Base-by-base conservation (phyloP, 2,888 invertebrate species). In the Cybosia mesomella region DNA sequence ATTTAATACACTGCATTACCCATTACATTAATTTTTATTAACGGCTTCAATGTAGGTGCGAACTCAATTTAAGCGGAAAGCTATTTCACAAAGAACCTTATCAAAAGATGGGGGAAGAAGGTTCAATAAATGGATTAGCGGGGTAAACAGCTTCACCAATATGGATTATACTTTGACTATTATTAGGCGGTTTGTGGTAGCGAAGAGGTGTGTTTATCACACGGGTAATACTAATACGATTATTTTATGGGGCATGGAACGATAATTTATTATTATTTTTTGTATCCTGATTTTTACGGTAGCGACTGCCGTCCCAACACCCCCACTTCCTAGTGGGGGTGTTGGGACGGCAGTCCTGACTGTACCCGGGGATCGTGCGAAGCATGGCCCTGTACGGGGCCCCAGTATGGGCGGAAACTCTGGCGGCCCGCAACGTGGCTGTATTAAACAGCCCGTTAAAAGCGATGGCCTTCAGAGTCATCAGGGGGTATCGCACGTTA, bases 121-220 rank as follows among this genome's bases (percentile, higher is more conserved):
- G 75, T 72, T 77, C 72, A 73, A 71, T 74, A 72, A 72, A 67
- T 74, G 71, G 79, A 81, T 80, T 81, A 81, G 57, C 60, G 58
- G 49, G 18, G 75, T 79, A 76, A 79, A 81, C 75, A 81, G 66
- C 63, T 75, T 70, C 58, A 28, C 65, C 80, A 81, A 80, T 80
- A 81, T 79, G 76, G 80, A 72, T 80, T 80, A 80, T 68, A 68
- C 74, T 72, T 76, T 75, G 58, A 36, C 36, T 74, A 58, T 63
- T 54, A 18, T 21, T 28, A 58, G 58, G 0, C 32, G 58, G 54
- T 55, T 55, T 24, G 54, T 13, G 54, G 54, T 24, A 22, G 11
- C 10, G 24, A 5, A 2, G 43, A 1, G 15, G 18, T 49, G 49
- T 49, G 49, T 49, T 49, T 49, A 49, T 49, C n/a, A 49, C n/a